Conservation (phyloP, 1,140 invertebrate genomes). For the Muscidifurax raptorellus region DNA sequence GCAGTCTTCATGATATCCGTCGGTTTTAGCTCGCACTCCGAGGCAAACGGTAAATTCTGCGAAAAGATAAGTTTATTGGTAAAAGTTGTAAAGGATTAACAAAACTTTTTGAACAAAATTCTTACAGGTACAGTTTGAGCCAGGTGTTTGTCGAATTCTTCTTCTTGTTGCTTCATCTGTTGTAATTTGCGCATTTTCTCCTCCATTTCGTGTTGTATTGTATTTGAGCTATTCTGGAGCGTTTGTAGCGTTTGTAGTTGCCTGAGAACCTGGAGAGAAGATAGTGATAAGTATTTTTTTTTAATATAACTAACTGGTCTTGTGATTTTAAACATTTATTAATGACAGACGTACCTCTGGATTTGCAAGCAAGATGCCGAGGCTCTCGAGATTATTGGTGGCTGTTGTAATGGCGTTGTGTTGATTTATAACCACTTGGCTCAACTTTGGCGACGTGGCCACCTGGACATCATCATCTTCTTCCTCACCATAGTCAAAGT, state of each 20-base stretch:
- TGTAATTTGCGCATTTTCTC: conserved; percentile 83
- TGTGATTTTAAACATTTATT: background rate
- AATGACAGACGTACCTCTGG: conserved; percentile 65
- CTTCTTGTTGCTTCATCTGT: conserved; percentile 85
- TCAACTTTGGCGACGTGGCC: conserved; percentile 65
- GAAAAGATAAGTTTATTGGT: conserved; percentile 33
- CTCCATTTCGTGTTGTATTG: conserved; percentile 79
- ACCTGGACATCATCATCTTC: conserved; percentile 82
- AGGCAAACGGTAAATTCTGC: conserved; percentile 81
- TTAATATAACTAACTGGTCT: background rate
- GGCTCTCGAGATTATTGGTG: conserved; percentile 68
- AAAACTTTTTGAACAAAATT: conserved; percentile 50
- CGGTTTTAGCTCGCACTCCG: conserved; percentile 82
- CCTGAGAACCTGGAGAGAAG: conserved; percentile 77
- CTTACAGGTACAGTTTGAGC: conserved; percentile 82
- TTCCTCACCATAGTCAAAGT: conserved; percentile 90
- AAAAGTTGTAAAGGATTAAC: conserved; percentile 25
- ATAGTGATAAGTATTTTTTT: background rate
- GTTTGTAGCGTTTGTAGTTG: conserved; percentile 81
- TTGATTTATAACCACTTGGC: conserved; percentile 60
- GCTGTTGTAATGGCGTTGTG: conserved; percentile 61
- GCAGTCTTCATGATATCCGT: conserved; percentile 70
- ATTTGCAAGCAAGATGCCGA: conserved; percentile 71
- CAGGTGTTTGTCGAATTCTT: conserved; percentile 87
- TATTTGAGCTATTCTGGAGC: conserved; percentile 67